Conservation (phyloP, 1,140 invertebrate genomes). For the Portunus trituberculatus region DNA sequence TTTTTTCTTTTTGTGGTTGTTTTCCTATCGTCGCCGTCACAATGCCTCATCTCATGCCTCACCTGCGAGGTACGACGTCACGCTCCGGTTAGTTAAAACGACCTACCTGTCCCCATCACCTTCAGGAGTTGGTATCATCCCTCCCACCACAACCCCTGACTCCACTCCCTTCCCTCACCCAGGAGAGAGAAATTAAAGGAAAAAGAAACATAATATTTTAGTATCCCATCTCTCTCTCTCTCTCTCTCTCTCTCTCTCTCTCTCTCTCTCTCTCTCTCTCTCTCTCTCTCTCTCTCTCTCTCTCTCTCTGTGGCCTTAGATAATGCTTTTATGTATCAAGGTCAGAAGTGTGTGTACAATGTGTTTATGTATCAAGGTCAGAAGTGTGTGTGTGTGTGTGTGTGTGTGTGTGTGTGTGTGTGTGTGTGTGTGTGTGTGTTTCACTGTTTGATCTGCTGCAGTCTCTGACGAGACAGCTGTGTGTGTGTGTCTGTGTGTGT, state of each 20-base stretch:
- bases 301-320: background rate
- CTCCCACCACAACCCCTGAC: too few relatives aligned
- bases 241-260: slow-evolving; percentile 20
- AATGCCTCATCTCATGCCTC: background rate
- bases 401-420: slow-evolving; percentile 17
- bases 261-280: slow-evolving; percentile 20
- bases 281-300: slow-evolving; percentile 13
- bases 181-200: too few relatives aligned
- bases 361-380: too few relatives aligned
- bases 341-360: background rate
- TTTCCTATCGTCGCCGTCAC: background rate
- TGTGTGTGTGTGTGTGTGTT: background rate
- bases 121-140: background rate
- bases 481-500: background rate
- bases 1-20: too few relatives aligned
- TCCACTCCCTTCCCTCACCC: too few relatives aligned
- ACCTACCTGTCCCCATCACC: background rate
- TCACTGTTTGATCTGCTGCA: background rate
- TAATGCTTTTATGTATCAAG: background rate
- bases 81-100: background rate
- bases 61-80: background rate
- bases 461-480: background rate
- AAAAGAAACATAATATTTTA: background rate
- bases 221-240: background rate
- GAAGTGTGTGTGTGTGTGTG: background rate